Conservation (phyloP, 2,113 vertebrate genomes). For the Myanophis thanlyinensis region DNA sequence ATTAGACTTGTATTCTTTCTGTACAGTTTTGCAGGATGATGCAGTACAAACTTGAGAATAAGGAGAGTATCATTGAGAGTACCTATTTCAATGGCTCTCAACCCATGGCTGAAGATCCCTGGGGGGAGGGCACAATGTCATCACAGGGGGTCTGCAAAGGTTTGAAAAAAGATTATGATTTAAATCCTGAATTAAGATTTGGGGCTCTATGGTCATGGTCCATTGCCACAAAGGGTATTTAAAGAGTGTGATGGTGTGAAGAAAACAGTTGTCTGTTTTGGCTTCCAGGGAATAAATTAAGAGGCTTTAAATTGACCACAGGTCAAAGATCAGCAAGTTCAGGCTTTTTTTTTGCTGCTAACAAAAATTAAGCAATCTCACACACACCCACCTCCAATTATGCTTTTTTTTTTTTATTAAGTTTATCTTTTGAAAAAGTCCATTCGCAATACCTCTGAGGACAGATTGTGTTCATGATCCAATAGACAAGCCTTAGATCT, state of each 20-base stretch:
- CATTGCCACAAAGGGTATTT: neutral
- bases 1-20: neutral
- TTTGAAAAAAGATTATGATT: neutral
- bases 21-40: neutral
- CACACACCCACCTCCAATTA: too few relatives aligned
- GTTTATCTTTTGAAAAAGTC: neutral
- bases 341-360: neutral
- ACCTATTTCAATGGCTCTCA: too few relatives aligned
- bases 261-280: neutral
- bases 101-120: too few relatives aligned
- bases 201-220: neutral
- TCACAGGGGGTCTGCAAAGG: neutral
- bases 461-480: neutral
- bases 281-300: neutral
- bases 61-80: neutral
- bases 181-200: neutral
- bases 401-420: neutral
- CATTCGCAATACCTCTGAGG: neutral
- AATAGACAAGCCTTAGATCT: neutral
- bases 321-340: neutral
- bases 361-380: neutral
- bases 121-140: fast-evolving
- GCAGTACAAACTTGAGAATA: neutral
- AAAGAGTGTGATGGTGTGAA: neutral
- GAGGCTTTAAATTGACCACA: neutral